Conservation (phyloP, 2,888 invertebrate species). For the Peribatodes rhomboidaria region DNA sequence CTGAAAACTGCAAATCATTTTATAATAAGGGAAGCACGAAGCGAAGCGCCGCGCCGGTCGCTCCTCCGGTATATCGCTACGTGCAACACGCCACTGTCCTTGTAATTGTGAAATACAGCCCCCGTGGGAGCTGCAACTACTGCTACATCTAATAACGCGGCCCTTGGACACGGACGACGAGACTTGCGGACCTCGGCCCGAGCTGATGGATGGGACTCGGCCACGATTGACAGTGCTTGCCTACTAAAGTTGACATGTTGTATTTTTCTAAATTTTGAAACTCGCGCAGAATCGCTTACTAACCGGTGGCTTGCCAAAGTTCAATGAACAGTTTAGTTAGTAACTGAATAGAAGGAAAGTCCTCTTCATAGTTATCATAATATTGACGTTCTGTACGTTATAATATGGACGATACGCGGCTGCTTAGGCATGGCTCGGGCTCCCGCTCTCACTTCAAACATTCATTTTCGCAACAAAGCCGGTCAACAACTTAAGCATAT, state of each 20-base stretch:
- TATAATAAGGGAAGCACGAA: slow-evolving; percentile 16
- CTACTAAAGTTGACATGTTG: background rate
- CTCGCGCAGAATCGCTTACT: background rate
- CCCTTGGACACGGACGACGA: slow-evolving; percentile 53
- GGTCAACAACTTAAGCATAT: slow-evolving; percentile 80
- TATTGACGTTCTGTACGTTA: slow-evolving; percentile 52
- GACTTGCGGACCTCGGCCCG: slow-evolving; percentile 27
- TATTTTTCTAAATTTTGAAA: background rate
- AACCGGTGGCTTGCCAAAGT: background rate
- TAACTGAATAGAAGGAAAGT: background rate
- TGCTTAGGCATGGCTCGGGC: slow-evolving; percentile 9
- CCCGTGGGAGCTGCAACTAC: slow-evolving; percentile 64
- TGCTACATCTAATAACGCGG: slow-evolving; percentile 48
- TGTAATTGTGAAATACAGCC: slow-evolving; percentile 81
- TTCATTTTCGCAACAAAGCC: slow-evolving; percentile 80
- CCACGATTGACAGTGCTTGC: slow-evolving; percentile 25
- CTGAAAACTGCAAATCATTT: slow-evolving; percentile 10
- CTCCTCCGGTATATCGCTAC: slow-evolving; percentile 53
- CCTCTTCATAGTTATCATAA: slow-evolving; percentile 38
- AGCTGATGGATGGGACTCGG: slow-evolving; percentile 36
- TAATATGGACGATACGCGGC: slow-evolving; percentile 47
- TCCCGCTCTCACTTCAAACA: slow-evolving; percentile 66
- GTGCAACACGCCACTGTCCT: slow-evolving; percentile 66
- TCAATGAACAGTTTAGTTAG: background rate
- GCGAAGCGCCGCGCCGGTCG: slow-evolving; percentile 9